Conservation (phyloP, 2,888 invertebrate genomes). For the Tuberolachnus salignus region DNA sequence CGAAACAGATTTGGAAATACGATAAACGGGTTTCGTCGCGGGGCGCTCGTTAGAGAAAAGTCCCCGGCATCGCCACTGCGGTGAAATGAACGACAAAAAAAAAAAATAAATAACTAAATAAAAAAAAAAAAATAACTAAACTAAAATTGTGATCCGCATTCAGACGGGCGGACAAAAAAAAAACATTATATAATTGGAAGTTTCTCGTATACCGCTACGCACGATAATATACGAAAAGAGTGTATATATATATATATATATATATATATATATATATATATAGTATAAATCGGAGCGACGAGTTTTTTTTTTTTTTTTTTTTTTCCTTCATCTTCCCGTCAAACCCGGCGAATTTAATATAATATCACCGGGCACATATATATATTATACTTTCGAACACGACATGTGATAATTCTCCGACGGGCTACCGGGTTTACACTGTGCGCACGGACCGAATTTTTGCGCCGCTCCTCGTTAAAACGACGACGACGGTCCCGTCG, state of each 20-base stretch:
- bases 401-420: slow-evolving; percentile 48
- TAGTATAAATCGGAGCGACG: slow-evolving; percentile 44
- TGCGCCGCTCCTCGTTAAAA: slow-evolving; percentile 52
- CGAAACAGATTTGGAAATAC: slow-evolving; percentile 49
- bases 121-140: background rate
- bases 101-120: background rate
- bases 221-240: background rate
- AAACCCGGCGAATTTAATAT: slow-evolving; percentile 44
- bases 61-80: background rate
- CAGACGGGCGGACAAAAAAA: slow-evolving; percentile 33
- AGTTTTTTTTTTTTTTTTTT: slow-evolving; percentile 29
- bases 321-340: slow-evolving; percentile 20
- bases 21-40: slow-evolving; percentile 54
- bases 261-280: no score
- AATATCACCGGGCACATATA: background rate
- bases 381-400: slow-evolving; percentile 21
- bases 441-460: slow-evolving; percentile 30
- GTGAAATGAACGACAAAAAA: background rate
- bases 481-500: slow-evolving; percentile 7
- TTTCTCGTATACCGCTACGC: slow-evolving; percentile 19
- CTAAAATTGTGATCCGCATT: slow-evolving; percentile 48
- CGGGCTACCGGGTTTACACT: slow-evolving; percentile 47
- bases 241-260: background rate
- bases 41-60: slow-evolving; percentile 56
- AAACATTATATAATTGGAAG: slow-evolving; percentile 51